Percentiles rank a stretch among this genome's conserved stretches.
Evolutionary conservation across 2,888 invertebrate species (phyloP).

Genomic region (Deladenus siricidicola): DNA sequence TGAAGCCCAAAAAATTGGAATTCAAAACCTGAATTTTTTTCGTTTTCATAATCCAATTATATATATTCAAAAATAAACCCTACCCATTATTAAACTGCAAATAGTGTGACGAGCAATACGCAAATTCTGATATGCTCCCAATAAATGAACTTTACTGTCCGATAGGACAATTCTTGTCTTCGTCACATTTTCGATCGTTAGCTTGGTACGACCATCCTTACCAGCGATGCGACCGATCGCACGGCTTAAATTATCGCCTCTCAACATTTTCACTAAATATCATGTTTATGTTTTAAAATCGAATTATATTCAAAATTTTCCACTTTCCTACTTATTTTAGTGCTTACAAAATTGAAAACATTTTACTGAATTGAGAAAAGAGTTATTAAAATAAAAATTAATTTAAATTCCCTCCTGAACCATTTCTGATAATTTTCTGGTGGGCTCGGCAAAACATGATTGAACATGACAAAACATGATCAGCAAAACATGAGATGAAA

Average conservation of each 20-base stretch:
- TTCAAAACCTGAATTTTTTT: neutral
- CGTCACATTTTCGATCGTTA: slow-evolving; percentile 95
- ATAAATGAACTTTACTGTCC: slow-evolving; percentile 87
- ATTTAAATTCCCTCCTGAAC: no score
- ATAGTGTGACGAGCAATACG: slow-evolving; percentile 84
- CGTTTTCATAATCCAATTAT: slow-evolving; percentile 1
- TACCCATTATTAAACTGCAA: slow-evolving; percentile 84
- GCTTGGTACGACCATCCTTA: slow-evolving; percentile 79
- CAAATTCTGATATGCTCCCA: slow-evolving; percentile 94
- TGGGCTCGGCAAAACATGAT: neutral
- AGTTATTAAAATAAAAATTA: no score
- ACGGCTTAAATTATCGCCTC: slow-evolving; percentile 86
- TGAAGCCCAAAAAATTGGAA: slow-evolving; percentile 2
- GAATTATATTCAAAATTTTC: neutral
- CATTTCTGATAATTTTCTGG: no score
- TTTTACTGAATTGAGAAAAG: no score
- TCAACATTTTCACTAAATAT: slow-evolving; percentile 58
- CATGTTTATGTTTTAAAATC: no score
- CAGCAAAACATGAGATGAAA: no score
- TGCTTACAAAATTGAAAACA: no score
- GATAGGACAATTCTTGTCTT: slow-evolving; percentile 95
- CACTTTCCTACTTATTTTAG: no score
- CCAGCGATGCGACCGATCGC: slow-evolving; percentile 96
- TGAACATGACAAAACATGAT: no score
- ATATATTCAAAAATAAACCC: slow-evolving; percentile 23